A percentile compares a stretch with the other conserved stretches of the same genome.
These are phyloP conservation scores for Cromileptes altivelis DNA, from an alignment of 2,113 vertebrate species.

Conservation along the genomic window DNA sequence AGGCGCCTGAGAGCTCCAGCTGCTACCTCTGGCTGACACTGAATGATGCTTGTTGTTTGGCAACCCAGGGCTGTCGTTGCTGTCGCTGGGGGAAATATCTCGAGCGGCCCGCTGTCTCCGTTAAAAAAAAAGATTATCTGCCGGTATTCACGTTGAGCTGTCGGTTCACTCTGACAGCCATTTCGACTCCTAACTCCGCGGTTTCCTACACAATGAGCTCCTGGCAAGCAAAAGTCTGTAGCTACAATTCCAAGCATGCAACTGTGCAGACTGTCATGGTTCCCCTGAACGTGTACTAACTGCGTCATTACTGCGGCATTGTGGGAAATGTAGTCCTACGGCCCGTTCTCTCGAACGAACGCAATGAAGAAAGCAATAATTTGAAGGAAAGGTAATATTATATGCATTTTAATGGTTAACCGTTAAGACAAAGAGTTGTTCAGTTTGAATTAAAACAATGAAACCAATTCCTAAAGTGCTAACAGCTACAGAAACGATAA, in stretches of 20 bases:
- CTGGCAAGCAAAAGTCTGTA: constrained; percentile 26
- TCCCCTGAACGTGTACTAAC: constrained; percentile 25
- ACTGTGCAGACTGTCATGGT: constrained; percentile 68
- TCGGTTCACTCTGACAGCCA: neutral
- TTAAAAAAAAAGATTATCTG: neutral
- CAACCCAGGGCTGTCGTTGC: constrained; percentile 18
- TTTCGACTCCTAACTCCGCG: neutral
- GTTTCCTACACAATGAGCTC: neutral
- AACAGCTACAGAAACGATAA: neutral
- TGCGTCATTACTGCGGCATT: constrained; percentile 55
- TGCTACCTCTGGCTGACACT: constrained; percentile 55
- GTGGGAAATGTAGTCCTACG: constrained; percentile 69
- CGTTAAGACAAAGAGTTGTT: neutral
- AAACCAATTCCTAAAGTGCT: neutral
- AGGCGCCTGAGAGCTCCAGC: constrained; percentile 18
- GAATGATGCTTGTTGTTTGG: constrained; percentile 60
- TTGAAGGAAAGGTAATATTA: neutral
- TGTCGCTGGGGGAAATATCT: neutral
- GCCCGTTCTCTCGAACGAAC: neutral
- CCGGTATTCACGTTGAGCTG: neutral
- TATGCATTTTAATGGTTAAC: neutral
- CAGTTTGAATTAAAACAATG: neutral
- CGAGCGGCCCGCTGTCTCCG: neutral
- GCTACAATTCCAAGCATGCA: constrained; percentile 43
- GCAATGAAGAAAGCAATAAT: too few relatives aligned